Percentiles rank a stretch among this genome's conserved stretches.
Conservation (phyloP, 2,888 invertebrate genomes). For the Sphaeridia pumilis region DNA sequence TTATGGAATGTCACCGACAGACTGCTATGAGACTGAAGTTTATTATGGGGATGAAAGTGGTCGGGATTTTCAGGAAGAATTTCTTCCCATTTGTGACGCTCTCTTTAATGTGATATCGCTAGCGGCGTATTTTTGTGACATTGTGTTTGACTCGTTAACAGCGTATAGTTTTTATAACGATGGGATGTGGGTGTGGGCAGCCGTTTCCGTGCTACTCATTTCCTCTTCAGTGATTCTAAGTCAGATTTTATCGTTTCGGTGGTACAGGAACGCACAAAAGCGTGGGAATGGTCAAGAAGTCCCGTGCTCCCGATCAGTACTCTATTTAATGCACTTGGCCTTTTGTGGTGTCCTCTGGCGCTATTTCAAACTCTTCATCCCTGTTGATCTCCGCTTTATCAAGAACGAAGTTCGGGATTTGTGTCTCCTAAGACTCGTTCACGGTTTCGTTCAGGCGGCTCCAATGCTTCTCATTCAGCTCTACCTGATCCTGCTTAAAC, state of each 20-base stretch:
- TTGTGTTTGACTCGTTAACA: constrained; percentile 76
- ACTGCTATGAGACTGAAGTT: neutral
- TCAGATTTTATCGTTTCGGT: constrained; percentile 38
- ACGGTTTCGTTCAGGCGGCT: constrained; percentile 77
- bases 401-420: constrained; percentile 62
- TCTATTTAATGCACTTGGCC: constrained; percentile 47
- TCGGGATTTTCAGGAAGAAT: constrained; percentile 46
- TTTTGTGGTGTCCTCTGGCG: constrained; percentile 46
- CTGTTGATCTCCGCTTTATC: constrained; percentile 66
- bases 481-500: constrained; percentile 52
- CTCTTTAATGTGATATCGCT: constrained; percentile 81
- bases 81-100: constrained; percentile 80
- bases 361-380: constrained; percentile 72
- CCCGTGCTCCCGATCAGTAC: constrained; percentile 52
- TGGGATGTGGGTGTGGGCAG: constrained; percentile 38
- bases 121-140: constrained; percentile 80
- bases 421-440: constrained; percentile 66
- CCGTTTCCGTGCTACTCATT: constrained; percentile 27
- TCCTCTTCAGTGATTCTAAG: constrained; percentile 34
- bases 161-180: constrained; percentile 67
- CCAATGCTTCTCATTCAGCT: constrained; percentile 75
- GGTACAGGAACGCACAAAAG: constrained; percentile 37
- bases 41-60: neutral
- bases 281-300: constrained; percentile 38
- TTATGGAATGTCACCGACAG: neutral